A percentile compares a stretch with the other conserved stretches of the same genome.
Evolutionary conservation across 2,888 invertebrate genomes (phyloP).

Genomic region (Pseudococcus longispinus): DNA sequence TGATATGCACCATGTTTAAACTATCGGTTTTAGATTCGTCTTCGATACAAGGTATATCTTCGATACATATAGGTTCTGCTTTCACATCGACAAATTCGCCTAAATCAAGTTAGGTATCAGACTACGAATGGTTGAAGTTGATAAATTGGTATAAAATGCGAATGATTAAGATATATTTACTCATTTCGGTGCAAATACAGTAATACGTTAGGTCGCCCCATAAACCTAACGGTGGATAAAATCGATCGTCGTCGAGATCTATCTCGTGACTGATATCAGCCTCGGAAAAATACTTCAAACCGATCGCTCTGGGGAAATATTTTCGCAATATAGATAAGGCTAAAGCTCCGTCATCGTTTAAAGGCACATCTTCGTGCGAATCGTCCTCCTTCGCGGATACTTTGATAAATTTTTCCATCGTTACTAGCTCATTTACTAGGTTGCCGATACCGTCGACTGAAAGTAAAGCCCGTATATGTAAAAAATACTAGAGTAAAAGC

Average conservation of each 20-base stretch:
- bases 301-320: conserved; percentile 18
- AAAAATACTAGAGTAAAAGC: neutral
- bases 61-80: neutral
- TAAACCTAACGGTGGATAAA: conserved; percentile 3
- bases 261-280: conserved; percentile 9
- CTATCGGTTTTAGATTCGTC: neutral
- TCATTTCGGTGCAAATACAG: neutral
- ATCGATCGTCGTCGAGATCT: conserved; percentile 4
- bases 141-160: neutral
- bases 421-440: neutral
- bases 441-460: neutral
- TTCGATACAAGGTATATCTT: neutral
- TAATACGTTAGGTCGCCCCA: conserved; percentile 29
- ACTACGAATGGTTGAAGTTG: too few species aligned
- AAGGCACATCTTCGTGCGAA: conserved; percentile 6
- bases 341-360: conserved; percentile 30
- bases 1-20: neutral
- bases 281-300: conserved; percentile 16
- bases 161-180: neutral
- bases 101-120: too few species aligned
- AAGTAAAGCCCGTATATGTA: neutral
- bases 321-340: neutral
- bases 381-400: neutral
- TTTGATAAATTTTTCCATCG: conserved; percentile 41
- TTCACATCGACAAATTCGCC: neutral